Percentiles rank a stretch among this genome's conserved stretches.
Conservation (phyloP, 92 coral and sea anemone species). For the Zoanthus gigantus region DNA sequence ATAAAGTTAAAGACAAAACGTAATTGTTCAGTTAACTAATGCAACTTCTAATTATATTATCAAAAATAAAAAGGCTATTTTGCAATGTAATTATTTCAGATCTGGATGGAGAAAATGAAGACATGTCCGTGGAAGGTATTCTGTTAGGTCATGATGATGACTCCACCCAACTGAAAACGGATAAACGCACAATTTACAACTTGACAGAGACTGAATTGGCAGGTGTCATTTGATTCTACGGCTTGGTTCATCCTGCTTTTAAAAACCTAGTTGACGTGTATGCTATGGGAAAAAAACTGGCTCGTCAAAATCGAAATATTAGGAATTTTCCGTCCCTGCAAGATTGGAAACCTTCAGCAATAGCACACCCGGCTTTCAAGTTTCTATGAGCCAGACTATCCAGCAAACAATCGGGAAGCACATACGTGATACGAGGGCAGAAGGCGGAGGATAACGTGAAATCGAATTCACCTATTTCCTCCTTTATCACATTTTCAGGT, state of each 20-base stretch:
- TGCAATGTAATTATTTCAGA: neutral
- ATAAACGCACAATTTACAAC: neutral
- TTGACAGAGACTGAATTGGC: neutral
- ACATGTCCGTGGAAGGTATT: neutral
- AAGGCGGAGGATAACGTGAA: neutral
- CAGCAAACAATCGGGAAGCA: neutral
- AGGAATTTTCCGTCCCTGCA: neutral
- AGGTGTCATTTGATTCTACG: neutral
- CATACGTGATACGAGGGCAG: neutral
- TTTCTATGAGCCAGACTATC: neutral
- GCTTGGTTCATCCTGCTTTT: neutral
- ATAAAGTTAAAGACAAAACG: conserved; percentile 18
- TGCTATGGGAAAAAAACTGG: neutral
- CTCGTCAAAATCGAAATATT: neutral
- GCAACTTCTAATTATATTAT: neutral
- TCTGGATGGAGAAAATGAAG: neutral
- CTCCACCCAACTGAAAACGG: neutral
- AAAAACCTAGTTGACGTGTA: neutral
- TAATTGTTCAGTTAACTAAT: neutral
- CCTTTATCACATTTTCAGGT: neutral
- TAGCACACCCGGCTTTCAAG: neutral
- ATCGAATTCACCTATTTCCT: neutral
- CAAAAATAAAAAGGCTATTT: neutral
- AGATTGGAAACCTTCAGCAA: neutral
- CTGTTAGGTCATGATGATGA: neutral